phyloP scores from a whole-genome alignment of 2,113 vertebrate genomes.

The Lampris megalopsis region DNA sequence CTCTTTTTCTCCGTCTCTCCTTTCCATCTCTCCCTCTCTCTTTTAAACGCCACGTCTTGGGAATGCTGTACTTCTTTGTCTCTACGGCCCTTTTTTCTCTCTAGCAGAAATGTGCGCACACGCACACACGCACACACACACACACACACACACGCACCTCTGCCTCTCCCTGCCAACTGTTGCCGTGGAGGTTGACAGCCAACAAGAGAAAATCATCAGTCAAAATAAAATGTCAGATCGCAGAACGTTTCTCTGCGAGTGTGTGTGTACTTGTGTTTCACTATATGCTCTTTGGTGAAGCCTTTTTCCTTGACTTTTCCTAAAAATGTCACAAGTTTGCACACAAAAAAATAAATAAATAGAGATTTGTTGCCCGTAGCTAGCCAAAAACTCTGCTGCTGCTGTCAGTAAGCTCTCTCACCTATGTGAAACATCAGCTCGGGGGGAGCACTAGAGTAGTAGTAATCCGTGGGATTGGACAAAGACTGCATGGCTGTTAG shows the following conservation, averaged over 20 bases:
- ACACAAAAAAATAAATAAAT: too few species aligned
- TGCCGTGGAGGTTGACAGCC: conserved; percentile 16
- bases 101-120: not conserved
- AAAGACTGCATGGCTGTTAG: not conserved
- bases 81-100: not conserved
- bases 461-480: conserved; percentile 9
- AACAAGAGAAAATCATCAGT: not conserved
- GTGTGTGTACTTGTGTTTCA: not conserved
- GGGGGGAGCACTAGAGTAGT: conserved; percentile 16
- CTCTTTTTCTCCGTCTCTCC: not conserved
- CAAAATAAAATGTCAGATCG: not conserved
- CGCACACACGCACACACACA: not conserved
- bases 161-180: not conserved
- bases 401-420: not conserved
- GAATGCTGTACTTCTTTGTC: not conserved
- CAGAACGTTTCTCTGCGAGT: conserved; percentile 7
- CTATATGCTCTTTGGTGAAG: not conserved
- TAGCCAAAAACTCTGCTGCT: not conserved
- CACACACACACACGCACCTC: not conserved
- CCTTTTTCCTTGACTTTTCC: too few species aligned
- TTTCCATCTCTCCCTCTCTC: not conserved
- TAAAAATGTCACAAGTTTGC: too few species aligned
- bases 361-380: conserved; percentile 3
- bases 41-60: conserved; percentile 24
- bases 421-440: conserved; percentile 11